Base-by-base conservation (phyloP, 2,888 invertebrate species). In the Parasteatoda lunata region DNA sequence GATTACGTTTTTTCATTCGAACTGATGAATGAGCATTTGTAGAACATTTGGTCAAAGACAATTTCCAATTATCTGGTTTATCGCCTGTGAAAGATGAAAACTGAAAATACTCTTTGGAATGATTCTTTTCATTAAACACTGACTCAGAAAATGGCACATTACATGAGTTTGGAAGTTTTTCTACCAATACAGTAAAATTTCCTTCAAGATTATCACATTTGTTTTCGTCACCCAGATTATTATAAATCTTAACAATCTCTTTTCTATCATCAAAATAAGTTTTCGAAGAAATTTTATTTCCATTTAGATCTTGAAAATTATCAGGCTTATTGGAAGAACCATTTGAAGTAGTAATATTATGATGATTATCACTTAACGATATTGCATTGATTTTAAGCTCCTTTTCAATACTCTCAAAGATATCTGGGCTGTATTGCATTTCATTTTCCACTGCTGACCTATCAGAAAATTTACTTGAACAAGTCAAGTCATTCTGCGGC, bases 61-160 rank as follows among this genome's bases (percentile, higher is more conserved):
- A 30, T 30, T 30, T 30, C 30, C 30, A 30, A 30, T 30, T 30
- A 30, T 30, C 30, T 30, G 30, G 8, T n/a, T 49, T 15, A 51
- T 49, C 45, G n/a, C 49, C 3, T 47, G 47, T 8, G n/a, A 5
- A 49, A 7, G 4, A n/a, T 71, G 15, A 71, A 51, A 51, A 49
- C 45, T 51, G 0, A 71, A 4, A 9, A 7, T 71, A 6, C 15
- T 70, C 49, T 15, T 48, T 71, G 64, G 9, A 79, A 65, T 48
- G 70, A 1, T 49, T 54, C 65, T 79, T 71, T 49, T 79, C 79
- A 6, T 64, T 71, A n/a, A 59, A 79, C 30, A 30, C 15, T 11
- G 11, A 49, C 11, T 64, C 49, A 71, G 15, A 4, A 49, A 4
- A 6, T 49, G 7, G 7, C 6, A 8, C 6, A 51, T 71, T 48